phyloP scores from a whole-genome alignment of 2,888 invertebrate genomes.

The Leptura quadrifasciata region DNA sequence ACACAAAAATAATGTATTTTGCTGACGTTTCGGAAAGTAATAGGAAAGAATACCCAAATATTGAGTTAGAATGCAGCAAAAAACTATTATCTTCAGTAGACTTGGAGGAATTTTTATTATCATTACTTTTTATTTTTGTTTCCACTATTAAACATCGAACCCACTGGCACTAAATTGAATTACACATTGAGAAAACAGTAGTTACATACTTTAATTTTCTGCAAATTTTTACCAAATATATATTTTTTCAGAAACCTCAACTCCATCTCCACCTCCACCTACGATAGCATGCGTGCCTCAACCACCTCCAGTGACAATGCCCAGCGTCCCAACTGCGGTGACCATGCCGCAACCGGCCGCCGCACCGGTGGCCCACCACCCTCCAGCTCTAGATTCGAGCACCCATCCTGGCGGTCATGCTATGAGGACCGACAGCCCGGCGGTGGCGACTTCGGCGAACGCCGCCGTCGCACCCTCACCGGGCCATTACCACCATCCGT shows the following conservation, averaged over 20 bases:
- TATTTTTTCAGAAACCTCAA: constrained; percentile 53
- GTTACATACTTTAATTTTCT: too few species aligned
- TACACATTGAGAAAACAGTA: too few species aligned
- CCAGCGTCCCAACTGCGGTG: constrained; percentile 66
- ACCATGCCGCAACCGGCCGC: constrained; percentile 77
- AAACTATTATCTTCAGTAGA: too few species aligned
- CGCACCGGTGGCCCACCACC: constrained; percentile 72
- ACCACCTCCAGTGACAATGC: constrained; percentile 63
- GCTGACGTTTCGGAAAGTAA: too few species aligned
- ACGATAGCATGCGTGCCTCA: constrained; percentile 57
- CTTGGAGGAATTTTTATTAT: too few species aligned
- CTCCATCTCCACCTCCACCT: constrained; percentile 53
- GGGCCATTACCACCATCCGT: constrained; percentile 70
- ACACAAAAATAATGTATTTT: too few species aligned
- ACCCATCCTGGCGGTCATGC: constrained; percentile 66
- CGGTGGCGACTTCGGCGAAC: constrained; percentile 75
- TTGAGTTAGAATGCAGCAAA: too few species aligned
- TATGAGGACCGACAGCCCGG: constrained; percentile 75
- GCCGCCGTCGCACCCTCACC: constrained; percentile 76
- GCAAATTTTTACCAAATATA: too few species aligned
- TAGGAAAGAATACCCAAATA: too few species aligned
- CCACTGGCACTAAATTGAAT: too few species aligned
- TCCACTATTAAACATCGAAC: too few species aligned
- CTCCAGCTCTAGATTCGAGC: constrained; percentile 67
- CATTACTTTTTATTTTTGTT: too few species aligned